Evolutionary conservation across 2,113 vertebrate genomes (phyloP), one percentile per base, ranked within the genome.

Genomic region (Poeciliopsis retropinna): DNA sequence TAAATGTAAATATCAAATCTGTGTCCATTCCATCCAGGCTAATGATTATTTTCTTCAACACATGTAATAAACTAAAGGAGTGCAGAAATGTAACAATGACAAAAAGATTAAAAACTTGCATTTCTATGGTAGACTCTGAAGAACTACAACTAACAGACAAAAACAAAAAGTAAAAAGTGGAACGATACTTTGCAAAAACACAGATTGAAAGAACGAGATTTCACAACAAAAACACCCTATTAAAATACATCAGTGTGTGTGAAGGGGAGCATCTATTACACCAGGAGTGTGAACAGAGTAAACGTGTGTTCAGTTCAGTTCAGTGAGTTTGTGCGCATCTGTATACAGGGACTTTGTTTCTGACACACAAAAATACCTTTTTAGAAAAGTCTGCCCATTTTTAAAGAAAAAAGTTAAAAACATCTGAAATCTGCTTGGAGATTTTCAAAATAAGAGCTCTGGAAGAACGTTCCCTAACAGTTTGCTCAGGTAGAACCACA

Each of bases 251-350:
- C 17, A 31, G 27, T 30, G 0, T 17, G 30, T 19, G 29, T 19
- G 28, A 30, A 9, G 1, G 5, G 28, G 7, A 31, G 28, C 14
- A 31, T 22, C 25, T 9, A 3, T 63, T 31, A 9, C 29, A 9
- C 22, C 61, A 63, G 61, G 30, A 62, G 3, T 22, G 62, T 9
- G 32, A 4, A 1, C 66, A 60, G 22, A 57, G 13, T n/a, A 65
- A 64, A 70, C 65, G 61, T 76, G 54, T 74, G 37, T 64, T 41
- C 44, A 67, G 60, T 76, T 47, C 41, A 72, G 54, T 64, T 41
- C 41, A 67, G 60, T 63, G 66, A 72, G 22, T 86, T 71, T 78
- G 62, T 83, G 73, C 27, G 5, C 60, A 60, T 25, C 62, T 60
- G 41, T 73, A 34, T 30, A 62, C 19, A 47, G 15, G 44, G 15